These are phyloP conservation scores for Xestia rhomboidea DNA, from an alignment of 2,888 invertebrate genomes.

Conservation along the genomic window DNA sequence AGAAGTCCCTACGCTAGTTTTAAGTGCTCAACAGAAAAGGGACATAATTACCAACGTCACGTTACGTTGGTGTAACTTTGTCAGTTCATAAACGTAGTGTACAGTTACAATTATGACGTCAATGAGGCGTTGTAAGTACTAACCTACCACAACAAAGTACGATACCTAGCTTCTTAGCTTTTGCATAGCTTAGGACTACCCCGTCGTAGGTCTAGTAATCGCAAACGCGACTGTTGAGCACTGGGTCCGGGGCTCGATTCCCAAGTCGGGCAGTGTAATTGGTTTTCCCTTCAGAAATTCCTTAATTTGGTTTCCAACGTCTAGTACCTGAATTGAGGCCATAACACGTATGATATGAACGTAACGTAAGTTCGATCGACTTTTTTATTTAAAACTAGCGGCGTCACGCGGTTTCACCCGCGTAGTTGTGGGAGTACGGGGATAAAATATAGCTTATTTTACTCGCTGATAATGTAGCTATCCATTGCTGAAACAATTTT, in stretches of 20 bases:
- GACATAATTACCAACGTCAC: constrained; percentile 13
- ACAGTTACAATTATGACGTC: background rate
- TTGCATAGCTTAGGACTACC: background rate
- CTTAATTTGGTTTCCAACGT: no score
- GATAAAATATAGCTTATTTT: no score
- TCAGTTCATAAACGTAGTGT: background rate
- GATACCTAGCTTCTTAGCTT: background rate
- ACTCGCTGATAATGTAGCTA: no score
- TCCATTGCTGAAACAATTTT: no score
- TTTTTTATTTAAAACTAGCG: no score
- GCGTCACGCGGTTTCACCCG: no score
- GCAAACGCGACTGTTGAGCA: background rate
- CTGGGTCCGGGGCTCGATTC: background rate
- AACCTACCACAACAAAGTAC: constrained; percentile 6
- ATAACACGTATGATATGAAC: no score
- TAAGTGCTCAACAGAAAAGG: background rate
- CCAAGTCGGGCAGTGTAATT: background rate
- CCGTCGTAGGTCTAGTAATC: background rate
- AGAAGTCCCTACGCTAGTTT: constrained; percentile 4
- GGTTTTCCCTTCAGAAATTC: background rate
- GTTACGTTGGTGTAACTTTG: background rate
- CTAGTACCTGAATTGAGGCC: no score
- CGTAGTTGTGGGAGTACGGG: no score
- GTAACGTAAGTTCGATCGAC: no score
- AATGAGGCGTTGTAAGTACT: background rate